Evolutionary conservation across 2,888 invertebrate genomes (phyloP), one percentile per base, ranked within the genome.

Genomic region (Augiades crinisus): DNA sequence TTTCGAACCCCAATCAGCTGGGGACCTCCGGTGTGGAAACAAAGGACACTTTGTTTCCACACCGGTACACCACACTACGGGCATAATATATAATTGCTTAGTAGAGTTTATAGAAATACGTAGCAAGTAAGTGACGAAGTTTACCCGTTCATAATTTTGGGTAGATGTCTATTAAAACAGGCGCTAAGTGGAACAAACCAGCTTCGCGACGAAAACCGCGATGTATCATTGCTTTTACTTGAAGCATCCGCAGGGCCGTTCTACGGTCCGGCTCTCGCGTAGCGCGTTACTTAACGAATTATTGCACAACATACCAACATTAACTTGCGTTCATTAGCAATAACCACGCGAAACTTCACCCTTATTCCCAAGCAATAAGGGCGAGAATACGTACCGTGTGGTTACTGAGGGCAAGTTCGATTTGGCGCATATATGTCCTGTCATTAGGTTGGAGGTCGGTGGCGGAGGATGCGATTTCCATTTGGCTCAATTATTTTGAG

Each of bases 221-320:
- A 75, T 75, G 80, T 84, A 83, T 83, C 82, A 81, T 78, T 81
- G 81, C 78, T 78, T 82, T 81, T 81, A 78, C 78, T 77, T 75
- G 74, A 73, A 74, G 73, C 80, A 75, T 82, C 81, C 81, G 81
- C 73, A 78, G 76, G 66, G 76, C 76, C 75, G 75, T 75, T 78
- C 63, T 75, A 72, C 78, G 71, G 69, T 69, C 67, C 74, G 67
- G 68, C 70, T 79, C 75, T 70, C 68, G 75, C 74, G 70, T 65
- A 60, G 59, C 60, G 62, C 65, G 70, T 82, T 78, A 78, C 80
- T 70, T 73, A 75, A 76, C 72, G 77, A 76, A 74, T 75, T 69
- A 70, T 61, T 51, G 50, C 50, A 33, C 50, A 50, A 50, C 40
- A 5, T n/a, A 8, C 16, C n/a, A 44, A 38, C 10, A 21, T 21